Evolutionary conservation across 2,113 vertebrate species (phyloP), one percentile per base, ranked within the genome.

Genomic region (Siniperca chuatsi): DNA sequence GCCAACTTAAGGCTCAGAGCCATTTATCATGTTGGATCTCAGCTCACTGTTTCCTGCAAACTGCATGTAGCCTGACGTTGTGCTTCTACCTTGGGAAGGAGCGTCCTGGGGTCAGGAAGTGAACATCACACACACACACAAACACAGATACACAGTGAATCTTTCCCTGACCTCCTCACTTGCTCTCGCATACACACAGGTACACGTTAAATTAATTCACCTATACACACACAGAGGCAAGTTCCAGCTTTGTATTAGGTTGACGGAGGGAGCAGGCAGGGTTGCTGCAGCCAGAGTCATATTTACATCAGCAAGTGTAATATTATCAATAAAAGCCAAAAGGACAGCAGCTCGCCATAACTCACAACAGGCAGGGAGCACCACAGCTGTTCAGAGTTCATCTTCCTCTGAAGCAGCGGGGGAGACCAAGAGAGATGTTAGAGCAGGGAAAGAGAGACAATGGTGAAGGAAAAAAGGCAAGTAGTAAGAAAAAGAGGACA

Each of bases 291-390:
- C 74, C 72, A 81, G 76, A 82, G 90, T 87, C 90, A 83, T 92
- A 93, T 94, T 95, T 93, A 95, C 87, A 93, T 92, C 91, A 90
- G 87, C 74, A 87, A 55, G 76, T 90, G 87, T 94, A 92, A 94
- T 93, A 92, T 94, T 93, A 94, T 94, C 90, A 93, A 94, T 95
- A 94, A 95, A 95, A 94, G 93, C 82, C 87, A 87, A 90, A 74
- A 82, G 87, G 77, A 84, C 87, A 89, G 87, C 92, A 85, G 90
- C 83, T 85, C 44, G 15, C 77, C 78, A 84, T 94, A 93, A 94
- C 82, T 94, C 90, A 93, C 25, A 11, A 35, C 77, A 91, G 86
- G 87, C 93, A 88, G 90, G 82, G 86, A 85, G 82, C 87, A 64
- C 65, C 82, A 76, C 94, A 95, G 94, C 94, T 95, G 93, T 84